Base-by-base conservation (phyloP, 2,113 vertebrate species). In the Turdus rufiventris region DNA sequence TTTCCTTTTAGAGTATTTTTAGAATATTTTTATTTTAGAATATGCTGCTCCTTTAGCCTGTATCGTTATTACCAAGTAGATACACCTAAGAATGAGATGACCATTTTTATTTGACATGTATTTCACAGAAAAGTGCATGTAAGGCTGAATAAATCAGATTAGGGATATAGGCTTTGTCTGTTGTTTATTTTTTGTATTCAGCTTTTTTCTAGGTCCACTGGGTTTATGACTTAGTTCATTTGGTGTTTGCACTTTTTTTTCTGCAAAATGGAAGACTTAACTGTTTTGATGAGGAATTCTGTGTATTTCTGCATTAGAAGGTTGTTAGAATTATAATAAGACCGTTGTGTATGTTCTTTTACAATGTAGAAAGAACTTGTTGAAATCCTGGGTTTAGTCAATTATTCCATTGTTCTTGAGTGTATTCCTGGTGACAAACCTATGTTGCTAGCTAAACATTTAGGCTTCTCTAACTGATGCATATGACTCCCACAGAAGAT, bases 21-120 rank as follows among this genome's bases (percentile, higher is more conserved):
- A 61, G 2, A 60, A 8, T 91, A 18, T 93, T 94, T 97, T 85
- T 81, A 54, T 91, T 94, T 91, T 89, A 63, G 76, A 91, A 66
- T 71, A 65, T 93, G 42, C 54, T 26, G 83, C 16, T 75, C 68
- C 34, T 91, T 40, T 88, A 74, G 79, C 40, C 28, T 65, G 34
- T 84, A 26, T 94, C 89, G 53, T 75, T 95, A 42, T 57, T 95
- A 51, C 81, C 47, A n/a, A 80, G 33, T 74, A 87, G 81, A n/a
- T 71, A 63, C 43, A 76, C 43, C 82, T 66, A 42, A 91, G 76
- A 91, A 21, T 60, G 67, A 42, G 33, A 73, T 48, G 31, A 2
- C 17, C 68, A 31, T 74, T 93, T 92, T 85, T 89, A 45, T 94
- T 92, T 65, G 84, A 80, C 2, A 0, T 61, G 9, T 76, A 26